Evolutionary conservation across 2,888 invertebrate genomes (phyloP), one percentile per base, ranked within the genome.

Genomic region (Eristalinus sepulchralis): DNA sequence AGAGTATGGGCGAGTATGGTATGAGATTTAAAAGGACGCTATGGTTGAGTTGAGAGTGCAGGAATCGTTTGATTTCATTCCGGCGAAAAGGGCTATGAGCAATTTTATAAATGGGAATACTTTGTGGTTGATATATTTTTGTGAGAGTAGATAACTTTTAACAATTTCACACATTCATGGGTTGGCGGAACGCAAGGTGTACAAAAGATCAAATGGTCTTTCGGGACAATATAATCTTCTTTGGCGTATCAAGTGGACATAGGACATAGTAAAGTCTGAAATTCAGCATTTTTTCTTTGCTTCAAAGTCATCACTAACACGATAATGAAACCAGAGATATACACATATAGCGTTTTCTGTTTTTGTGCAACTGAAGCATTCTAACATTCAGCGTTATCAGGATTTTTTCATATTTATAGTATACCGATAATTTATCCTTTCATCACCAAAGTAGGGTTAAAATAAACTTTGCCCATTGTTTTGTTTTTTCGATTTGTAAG

Each of bases 61-160:
- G 55, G 13, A 39, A 62, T 31, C 36, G 64, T 55, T 60, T 34
- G 34, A 60, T 39, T 63, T 20, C 24, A 63, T 60, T 59, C 47
- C 27, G 33, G 11, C 34, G 62, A 53, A 62, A 27, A 34, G 34
- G 36, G 55, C 20, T 66, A 13, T 24, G 39, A 24, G 22, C n/a
- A 33, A 57, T 39, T 68, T 36, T 34, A 68, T 75, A 66, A 31
- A 60, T 67, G 33, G 76, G 60, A 82, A 82, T 76, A 59, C 24
- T 36, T 82, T 76, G 1, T 47, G 47, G 17, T 47, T 17, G 8
- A 47, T 47, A 1, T n/a, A 17, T 17, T 17, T 8, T n/a, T 47
- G 8, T n/a, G 9, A 47, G 47, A 17, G 47, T 47, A n/a, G 13
- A 17, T 11, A 17, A 11, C 6, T 47, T 5, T n/a, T 17, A 17